These are phyloP conservation scores for Passerina amoena DNA, from an alignment of 2,113 vertebrate genomes.

Conservation along the genomic window DNA sequence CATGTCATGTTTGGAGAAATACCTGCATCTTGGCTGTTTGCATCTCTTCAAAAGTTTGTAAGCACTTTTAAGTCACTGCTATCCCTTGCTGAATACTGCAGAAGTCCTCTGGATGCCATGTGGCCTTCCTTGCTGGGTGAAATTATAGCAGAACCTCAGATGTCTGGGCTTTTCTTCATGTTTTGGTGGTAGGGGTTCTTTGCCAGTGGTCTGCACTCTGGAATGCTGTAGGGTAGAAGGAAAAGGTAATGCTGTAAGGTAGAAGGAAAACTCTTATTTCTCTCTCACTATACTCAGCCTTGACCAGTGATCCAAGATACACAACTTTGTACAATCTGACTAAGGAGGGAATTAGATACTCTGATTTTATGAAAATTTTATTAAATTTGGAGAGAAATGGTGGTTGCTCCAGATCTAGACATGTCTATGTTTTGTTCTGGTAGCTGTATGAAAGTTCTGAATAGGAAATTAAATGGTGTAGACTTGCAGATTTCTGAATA, in stretches of 20 bases:
- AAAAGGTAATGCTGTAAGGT: not conserved
- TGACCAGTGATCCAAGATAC: not conserved
- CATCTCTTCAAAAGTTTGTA: not conserved
- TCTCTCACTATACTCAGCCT: not conserved
- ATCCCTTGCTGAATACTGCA: not conserved
- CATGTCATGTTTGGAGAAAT: not conserved
- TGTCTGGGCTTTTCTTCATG: not conserved
- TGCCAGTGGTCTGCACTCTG: not conserved
- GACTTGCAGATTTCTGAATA: not conserved
- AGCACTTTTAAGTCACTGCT: not conserved
- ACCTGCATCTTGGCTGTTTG: not conserved
- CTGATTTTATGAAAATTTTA: not conserved
- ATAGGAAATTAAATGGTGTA: not conserved
- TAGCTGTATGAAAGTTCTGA: not conserved
- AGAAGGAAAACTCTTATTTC: not conserved
- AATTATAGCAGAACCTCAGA: not conserved
- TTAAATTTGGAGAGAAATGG: not conserved
- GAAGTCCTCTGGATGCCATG: not conserved
- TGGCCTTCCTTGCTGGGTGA: not conserved
- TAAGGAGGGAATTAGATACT: not conserved
- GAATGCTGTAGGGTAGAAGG: not conserved
- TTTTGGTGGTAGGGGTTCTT: not conserved
- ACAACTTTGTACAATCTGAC: not conserved
- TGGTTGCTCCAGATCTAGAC: not conserved
- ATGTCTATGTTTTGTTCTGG: not conserved